These are phyloP conservation scores for Nibea coibor DNA, from an alignment of 2,113 vertebrate species.

Conservation along the genomic window DNA sequence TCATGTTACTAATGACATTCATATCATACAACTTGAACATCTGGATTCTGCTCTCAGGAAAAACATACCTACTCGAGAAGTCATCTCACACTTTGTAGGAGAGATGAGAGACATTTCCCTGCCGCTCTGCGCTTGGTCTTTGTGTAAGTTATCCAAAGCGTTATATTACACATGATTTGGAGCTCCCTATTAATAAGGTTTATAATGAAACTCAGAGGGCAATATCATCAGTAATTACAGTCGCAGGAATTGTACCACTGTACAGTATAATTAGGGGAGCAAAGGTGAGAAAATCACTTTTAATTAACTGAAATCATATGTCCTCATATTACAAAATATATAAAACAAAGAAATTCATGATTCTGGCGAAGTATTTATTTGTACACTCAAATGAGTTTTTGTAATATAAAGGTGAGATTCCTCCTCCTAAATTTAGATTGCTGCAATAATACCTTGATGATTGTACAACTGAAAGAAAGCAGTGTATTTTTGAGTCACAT, in stretches of 20 bases:
- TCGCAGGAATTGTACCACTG: slow-evolving; percentile 54
- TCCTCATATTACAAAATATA: slow-evolving; percentile 56
- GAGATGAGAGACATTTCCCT: slow-evolving; percentile 45
- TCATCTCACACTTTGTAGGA: slow-evolving; percentile 21
- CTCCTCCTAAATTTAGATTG: slow-evolving; percentile 8
- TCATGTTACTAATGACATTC: slow-evolving; percentile 20
- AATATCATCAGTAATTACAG: slow-evolving; percentile 79
- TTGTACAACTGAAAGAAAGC: slow-evolving; percentile 23
- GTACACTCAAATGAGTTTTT: slow-evolving; percentile 33
- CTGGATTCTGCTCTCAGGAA: slow-evolving; percentile 28
- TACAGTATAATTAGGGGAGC: slow-evolving; percentile 70
- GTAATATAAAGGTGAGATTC: slow-evolving; percentile 23
- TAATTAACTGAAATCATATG: slow-evolving; percentile 74
- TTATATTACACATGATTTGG: slow-evolving; percentile 63
- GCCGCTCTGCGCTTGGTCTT: slow-evolving; percentile 44
- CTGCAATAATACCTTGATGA: slow-evolving; percentile 26
- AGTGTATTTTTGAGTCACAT: not conserved
- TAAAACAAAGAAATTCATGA: slow-evolving; percentile 48
- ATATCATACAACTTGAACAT: slow-evolving; percentile 19
- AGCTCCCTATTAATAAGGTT: slow-evolving; percentile 70
- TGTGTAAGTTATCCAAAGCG: slow-evolving; percentile 56
- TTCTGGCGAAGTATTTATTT: slow-evolving; percentile 47
- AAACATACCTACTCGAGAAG: slow-evolving; percentile 36
- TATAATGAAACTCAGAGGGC: slow-evolving; percentile 79
- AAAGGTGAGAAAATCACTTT: slow-evolving; percentile 72